Evolutionary conservation across 2,797 vertebrate genomes (phyloP).

Genomic region (Rallus crepitans): DNA sequence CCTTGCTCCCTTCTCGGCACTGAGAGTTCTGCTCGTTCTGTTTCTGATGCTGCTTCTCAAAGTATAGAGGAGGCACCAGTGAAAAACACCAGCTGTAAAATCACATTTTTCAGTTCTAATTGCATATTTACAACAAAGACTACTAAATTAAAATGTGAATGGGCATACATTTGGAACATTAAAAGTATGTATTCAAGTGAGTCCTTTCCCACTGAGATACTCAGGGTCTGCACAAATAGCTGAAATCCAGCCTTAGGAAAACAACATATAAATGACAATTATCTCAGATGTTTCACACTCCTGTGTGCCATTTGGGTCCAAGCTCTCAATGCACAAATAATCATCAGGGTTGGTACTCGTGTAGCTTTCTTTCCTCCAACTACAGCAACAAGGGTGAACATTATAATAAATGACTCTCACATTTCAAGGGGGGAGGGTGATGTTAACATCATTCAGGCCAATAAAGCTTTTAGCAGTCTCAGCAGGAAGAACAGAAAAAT

Average conservation of each 20-base stretch:
- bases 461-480: constrained; percentile 12
- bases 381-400: neutral
- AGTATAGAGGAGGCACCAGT: neutral
- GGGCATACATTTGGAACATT: neutral
- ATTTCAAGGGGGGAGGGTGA: neutral
- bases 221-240: neutral
- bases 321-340: constrained; percentile 17
- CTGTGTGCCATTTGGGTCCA: neutral
- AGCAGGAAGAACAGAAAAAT: constrained; percentile 39
- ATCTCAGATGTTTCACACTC: neutral
- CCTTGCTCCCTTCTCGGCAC: neutral
- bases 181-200: neutral
- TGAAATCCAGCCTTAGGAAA: neutral
- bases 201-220: neutral
- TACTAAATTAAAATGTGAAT: neutral
- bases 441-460: constrained; percentile 7
- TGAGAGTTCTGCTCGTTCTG: neutral
- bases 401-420: neutral
- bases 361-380: neutral
- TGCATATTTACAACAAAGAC: neutral
- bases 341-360: neutral
- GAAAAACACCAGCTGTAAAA: neutral
- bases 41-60: neutral
- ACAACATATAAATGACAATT: neutral
- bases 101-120: neutral